A percentile compares a stretch with the other conserved stretches of the same genome.
Evolutionary conservation across 2,113 vertebrate species (phyloP).

Genomic region (Grammomys surdaster): DNA sequence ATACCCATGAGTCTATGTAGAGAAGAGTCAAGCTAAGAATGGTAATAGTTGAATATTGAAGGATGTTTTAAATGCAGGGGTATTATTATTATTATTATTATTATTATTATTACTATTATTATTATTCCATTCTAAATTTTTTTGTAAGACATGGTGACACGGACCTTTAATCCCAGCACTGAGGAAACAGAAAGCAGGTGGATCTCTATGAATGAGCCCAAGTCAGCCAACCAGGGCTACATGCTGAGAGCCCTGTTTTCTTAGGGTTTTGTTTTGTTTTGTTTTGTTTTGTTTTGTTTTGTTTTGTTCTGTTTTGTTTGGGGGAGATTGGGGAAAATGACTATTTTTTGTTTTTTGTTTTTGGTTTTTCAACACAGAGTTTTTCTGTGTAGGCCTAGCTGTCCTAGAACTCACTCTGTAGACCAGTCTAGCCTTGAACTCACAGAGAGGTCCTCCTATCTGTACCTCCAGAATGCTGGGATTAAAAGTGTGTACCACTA

Average conservation of each 20-base stretch:
- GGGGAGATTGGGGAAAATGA: too few relatives aligned
- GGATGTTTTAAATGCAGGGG: background rate
- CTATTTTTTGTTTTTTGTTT: background rate
- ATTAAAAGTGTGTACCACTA: background rate
- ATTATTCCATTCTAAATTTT: background rate
- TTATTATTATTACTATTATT: background rate
- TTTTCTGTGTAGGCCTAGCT: background rate
- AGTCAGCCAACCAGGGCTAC: background rate
- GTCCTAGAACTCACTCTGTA: background rate
- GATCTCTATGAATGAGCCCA: background rate
- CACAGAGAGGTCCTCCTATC: background rate
- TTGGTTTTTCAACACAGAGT: background rate
- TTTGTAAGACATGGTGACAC: background rate
- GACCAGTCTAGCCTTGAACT: background rate
- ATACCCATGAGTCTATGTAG: background rate
- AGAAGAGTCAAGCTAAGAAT: constrained; percentile 23
- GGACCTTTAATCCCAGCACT: background rate
- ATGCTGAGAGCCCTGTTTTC: background rate
- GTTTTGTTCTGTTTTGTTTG: too few relatives aligned
- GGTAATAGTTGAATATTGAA: background rate
- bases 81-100: background rate
- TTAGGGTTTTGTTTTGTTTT: too few relatives aligned
- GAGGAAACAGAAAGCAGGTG: background rate
- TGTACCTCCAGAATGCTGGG: background rate
- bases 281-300: too few relatives aligned